These are phyloP conservation scores for Aphidoletes aphidimyza DNA, from an alignment of 2,888 invertebrate genomes.

Conservation along the genomic window DNA sequence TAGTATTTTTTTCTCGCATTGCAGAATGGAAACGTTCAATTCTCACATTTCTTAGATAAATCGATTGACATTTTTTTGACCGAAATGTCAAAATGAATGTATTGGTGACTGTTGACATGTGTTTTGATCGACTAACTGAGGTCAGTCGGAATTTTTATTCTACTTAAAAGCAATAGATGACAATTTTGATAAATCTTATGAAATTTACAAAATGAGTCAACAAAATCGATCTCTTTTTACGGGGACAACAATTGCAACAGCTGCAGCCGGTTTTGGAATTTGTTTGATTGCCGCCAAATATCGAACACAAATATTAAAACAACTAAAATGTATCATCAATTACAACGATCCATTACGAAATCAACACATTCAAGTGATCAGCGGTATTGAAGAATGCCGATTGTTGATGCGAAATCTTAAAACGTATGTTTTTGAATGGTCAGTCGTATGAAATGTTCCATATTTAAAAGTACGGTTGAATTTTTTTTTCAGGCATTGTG, in stretches of 20 bases:
- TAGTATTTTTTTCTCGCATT: neutral
- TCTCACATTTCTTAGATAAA: neutral
- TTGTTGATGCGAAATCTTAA: slow-evolving; percentile 62
- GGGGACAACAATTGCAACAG: slow-evolving; percentile 58
- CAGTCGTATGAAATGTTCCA: neutral
- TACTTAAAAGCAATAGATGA: neutral
- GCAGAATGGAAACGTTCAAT: slow-evolving; percentile 6
- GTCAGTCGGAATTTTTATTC: neutral
- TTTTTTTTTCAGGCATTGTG: slow-evolving; percentile 60
- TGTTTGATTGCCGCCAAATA: slow-evolving; percentile 62
- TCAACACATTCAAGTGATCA: slow-evolving; percentile 63
- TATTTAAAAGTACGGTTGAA: slow-evolving; percentile 46
- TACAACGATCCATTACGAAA: slow-evolving; percentile 60
- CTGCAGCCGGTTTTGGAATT: slow-evolving; percentile 61
- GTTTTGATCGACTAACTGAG: neutral
- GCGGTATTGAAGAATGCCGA: slow-evolving; percentile 62
- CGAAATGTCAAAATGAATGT: slow-evolving; percentile 60
- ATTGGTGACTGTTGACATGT: slow-evolving; percentile 61
- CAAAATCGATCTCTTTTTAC: neutral
- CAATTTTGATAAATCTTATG: neutral
- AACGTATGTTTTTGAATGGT: slow-evolving; percentile 60
- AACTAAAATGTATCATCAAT: slow-evolving; percentile 58
- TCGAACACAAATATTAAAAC: slow-evolving; percentile 68
- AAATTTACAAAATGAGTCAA: neutral
- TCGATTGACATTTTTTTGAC: neutral